Conservation (phyloP, 35 echinoderm and acorn worm genomes). For the Amphiura filiformis region DNA sequence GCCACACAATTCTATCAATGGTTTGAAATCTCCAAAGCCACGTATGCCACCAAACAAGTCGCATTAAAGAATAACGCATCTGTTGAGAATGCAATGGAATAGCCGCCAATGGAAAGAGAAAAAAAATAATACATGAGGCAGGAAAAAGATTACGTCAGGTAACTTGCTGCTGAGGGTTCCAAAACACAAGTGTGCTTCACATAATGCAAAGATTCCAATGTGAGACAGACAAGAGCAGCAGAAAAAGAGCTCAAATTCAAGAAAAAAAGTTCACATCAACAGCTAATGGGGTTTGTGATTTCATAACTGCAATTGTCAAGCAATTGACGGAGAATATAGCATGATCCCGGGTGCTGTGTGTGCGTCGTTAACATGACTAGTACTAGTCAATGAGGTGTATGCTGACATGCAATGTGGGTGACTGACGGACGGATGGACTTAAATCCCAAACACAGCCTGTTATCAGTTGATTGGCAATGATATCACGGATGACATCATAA, state of each 20-base stretch:
- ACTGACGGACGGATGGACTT: too few species aligned
- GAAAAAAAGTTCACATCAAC: background rate
- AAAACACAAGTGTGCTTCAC: background rate
- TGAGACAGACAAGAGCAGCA: background rate
- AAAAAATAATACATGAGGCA: background rate
- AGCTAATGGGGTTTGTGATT: background rate
- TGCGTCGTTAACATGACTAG: background rate
- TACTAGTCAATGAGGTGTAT: too few species aligned
- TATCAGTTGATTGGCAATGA: too few species aligned
- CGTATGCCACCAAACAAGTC: background rate
- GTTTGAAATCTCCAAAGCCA: slow-evolving; percentile 10
- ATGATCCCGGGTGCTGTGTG: background rate
- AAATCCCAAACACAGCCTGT: too few species aligned
- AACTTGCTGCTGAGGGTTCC: background rate
- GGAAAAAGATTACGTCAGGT: background rate
- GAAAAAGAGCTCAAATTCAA: background rate
- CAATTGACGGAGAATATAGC: background rate
- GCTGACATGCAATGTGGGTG: too few species aligned
- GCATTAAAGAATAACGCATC: background rate
- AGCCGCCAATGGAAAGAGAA: too few species aligned
- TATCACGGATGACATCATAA: too few species aligned
- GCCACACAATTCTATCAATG: background rate
- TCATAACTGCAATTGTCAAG: background rate
- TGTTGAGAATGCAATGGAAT: too few species aligned
- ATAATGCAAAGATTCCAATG: background rate